Conservation (phyloP, 1,140 invertebrate genomes). For the Hylaeus volcanicus region DNA sequence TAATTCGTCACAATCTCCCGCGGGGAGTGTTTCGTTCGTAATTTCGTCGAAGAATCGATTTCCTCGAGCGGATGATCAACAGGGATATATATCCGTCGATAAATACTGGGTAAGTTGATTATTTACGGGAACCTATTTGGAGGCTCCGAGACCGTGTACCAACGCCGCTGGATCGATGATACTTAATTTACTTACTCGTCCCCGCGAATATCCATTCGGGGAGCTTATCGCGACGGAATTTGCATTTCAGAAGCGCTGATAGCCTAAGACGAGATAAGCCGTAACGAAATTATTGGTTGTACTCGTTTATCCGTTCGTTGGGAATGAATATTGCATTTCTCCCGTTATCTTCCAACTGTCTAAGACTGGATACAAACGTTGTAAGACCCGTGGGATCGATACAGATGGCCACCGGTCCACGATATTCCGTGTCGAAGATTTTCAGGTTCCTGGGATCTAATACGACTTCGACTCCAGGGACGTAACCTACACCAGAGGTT, state of each 20-base stretch:
- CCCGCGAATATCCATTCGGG: constrained; percentile 11
- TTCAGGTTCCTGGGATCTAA: not conserved
- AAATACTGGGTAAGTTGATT: constrained; percentile 47
- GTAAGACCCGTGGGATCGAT: not conserved
- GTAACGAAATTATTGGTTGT: not conserved
- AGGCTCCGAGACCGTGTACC: not conserved
- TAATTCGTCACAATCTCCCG: no score
- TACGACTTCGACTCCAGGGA: no score
- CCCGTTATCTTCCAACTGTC: not conserved
- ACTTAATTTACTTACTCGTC: constrained; percentile 49
- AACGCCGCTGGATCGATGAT: constrained; percentile 40
- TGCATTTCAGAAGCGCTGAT: not conserved
- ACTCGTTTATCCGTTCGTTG: not conserved
- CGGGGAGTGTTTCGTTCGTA: not conserved
- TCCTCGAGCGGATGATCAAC: not conserved
- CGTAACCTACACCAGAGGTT: no score
- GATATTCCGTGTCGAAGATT: not conserved
- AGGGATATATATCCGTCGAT: constrained; percentile 24
- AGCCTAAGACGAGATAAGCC: not conserved
- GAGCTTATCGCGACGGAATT: constrained; percentile 14
- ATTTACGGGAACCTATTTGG: constrained; percentile 42
- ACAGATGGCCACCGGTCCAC: not conserved
- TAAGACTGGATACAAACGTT: not conserved
- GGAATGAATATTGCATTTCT: not conserved
- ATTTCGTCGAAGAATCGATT: constrained; percentile 1